These are phyloP conservation scores for Aeoliscus strigatus DNA, from an alignment of 2,797 vertebrate genomes.

Conservation along the genomic window DNA sequence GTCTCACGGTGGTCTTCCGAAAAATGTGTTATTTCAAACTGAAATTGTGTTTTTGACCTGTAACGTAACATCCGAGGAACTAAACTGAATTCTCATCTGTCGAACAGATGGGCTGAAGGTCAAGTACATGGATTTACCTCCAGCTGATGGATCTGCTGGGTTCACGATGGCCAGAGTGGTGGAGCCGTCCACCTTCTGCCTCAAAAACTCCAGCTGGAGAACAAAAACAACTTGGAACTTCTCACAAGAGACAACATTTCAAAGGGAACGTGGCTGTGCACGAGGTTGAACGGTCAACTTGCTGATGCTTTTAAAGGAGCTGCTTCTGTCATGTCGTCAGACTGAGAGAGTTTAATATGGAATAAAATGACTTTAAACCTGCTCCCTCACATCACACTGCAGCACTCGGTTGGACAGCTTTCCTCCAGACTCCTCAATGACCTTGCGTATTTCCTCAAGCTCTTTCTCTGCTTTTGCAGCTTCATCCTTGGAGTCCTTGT, in stretches of 20 bases:
- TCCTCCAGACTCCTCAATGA: slow-evolving; percentile 87
- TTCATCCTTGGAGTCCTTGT: slow-evolving; percentile 87
- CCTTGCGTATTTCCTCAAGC: slow-evolving; percentile 87
- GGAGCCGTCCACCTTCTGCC: slow-evolving; percentile 88
- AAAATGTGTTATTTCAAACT: too few species aligned
- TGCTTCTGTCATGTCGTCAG: not conserved
- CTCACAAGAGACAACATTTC: not conserved
- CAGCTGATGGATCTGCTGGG: slow-evolving; percentile 80
- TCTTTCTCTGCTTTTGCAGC: slow-evolving; percentile 84
- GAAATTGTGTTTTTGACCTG: too few species aligned
- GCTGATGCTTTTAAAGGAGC: too few species aligned
- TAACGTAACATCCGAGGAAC: too few species aligned
- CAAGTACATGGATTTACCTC: slow-evolving; percentile 76
- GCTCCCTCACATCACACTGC: slow-evolving; percentile 80
- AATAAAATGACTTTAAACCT: not conserved
- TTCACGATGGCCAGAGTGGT: slow-evolving; percentile 92
- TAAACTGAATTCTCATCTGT: too few species aligned
- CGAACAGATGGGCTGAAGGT: too few species aligned
- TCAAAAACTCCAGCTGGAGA: slow-evolving; percentile 85
- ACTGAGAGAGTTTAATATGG: too few species aligned
- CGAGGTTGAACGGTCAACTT: too few species aligned
- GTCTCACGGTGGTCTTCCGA: too few species aligned
- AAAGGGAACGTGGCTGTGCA: not conserved
- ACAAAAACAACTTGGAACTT: slow-evolving; percentile 13
- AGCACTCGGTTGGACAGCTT: slow-evolving; percentile 85